Evolutionary conservation across 2,888 invertebrate species (phyloP), one percentile per base, ranked within the genome.

Genomic region (Cephus rjabovi): DNA sequence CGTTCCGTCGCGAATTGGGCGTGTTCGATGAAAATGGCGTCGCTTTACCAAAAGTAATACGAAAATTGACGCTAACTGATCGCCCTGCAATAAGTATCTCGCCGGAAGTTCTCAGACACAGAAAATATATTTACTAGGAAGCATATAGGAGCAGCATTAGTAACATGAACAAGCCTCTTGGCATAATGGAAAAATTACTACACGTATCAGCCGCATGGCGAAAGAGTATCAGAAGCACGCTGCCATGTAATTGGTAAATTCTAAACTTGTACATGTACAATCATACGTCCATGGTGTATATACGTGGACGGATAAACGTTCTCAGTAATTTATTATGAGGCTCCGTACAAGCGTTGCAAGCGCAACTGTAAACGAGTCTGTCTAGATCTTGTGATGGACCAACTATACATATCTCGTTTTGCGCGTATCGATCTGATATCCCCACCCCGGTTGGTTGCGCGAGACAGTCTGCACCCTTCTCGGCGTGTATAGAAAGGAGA

Each of bases 341-440:
- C 71, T 34, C 31, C 12, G 71, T 71, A 71, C 71, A 71, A 71
- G 71, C 31, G 2, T 56, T 56, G 23, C 56, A 56, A 56, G 23
- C 15, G 23, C 56, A 56, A 56, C 56, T 56, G 56, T 23, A 56
- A 56, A 9, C 56, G 81, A 79, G 79, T 80, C 75, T 77, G 80
- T 85, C 82, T 83, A 86, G 84, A 89, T 89, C 87, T 86, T 84
- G 87, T 83, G 86, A 87, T 89, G 89, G 89, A 89, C 90, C 89
- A 88, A 87, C 86, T 86, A 83, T 86, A 85, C 83, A 84, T 83
- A 81, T 84, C 83, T 84, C 81, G 82, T 89, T 89, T 89, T 81
- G 84, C 88, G 85, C 89, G 89, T 90, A 90, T 90, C 90, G 90
- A 90, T 90, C 90, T 85, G 86, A 87, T 87, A 86, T 84, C 86